phyloP scores from a whole-genome alignment of 2,888 invertebrate species.

The Drosophila dives region DNA sequence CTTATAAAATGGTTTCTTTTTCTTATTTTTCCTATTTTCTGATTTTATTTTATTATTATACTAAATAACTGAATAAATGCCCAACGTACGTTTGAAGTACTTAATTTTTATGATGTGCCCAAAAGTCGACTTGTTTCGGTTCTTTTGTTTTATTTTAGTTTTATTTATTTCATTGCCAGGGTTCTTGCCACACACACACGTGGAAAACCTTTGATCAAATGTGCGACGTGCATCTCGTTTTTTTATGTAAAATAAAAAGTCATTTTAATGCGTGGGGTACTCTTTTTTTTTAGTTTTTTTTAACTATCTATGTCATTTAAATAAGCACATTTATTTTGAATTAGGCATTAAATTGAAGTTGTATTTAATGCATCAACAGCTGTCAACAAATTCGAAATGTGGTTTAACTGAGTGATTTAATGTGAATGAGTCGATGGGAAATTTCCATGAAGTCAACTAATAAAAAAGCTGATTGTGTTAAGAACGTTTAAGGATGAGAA shows the following conservation, averaged over 20 bases:
- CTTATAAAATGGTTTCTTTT: neutral
- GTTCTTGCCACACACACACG: constrained; percentile 29
- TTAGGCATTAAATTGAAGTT: constrained; percentile 42
- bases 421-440: neutral
- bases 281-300: constrained; percentile 11
- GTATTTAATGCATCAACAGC: constrained; percentile 21
- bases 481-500: neutral
- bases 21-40: neutral
- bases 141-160: constrained; percentile 16
- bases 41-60: neutral
- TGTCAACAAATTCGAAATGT: constrained; percentile 2
- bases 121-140: constrained; percentile 29
- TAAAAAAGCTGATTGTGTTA: neutral
- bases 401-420: constrained; percentile 38
- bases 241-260: constrained; percentile 42
- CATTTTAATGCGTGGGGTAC: constrained; percentile 14
- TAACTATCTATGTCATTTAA: constrained; percentile 44
- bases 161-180: constrained; percentile 26
- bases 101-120: constrained; percentile 56
- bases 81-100: constrained; percentile 48
- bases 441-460: neutral
- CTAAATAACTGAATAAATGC: constrained; percentile 10
- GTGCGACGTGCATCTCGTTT: constrained; percentile 61
- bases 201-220: constrained; percentile 44
- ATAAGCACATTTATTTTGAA: constrained; percentile 41